phyloP scores from a whole-genome alignment of 2,888 invertebrate species.

The Agonum fuliginosum region DNA sequence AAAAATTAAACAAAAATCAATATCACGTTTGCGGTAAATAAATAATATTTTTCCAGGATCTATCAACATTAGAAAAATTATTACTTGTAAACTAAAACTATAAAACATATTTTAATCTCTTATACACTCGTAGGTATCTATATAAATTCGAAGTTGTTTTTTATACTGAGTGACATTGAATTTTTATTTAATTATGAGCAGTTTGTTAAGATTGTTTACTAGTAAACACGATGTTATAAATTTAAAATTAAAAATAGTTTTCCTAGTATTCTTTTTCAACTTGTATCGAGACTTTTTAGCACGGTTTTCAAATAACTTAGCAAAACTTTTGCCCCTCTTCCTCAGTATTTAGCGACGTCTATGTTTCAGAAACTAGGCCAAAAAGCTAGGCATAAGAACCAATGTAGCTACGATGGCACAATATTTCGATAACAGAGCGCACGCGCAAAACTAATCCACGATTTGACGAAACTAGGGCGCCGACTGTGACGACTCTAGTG shows the following conservation, averaged over 20 bases:
- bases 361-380: conserved; percentile 31
- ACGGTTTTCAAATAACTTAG: neutral
- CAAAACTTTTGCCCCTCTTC: neutral
- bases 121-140: too few relatives aligned
- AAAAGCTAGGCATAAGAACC: conserved; percentile 1
- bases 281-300: neutral
- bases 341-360: neutral
- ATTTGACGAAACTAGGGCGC: conserved; percentile 52
- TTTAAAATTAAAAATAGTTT: neutral
- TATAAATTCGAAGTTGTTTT: neutral
- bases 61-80: too few relatives aligned
- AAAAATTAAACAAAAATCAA: too few relatives aligned
- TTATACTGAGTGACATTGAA: neutral
- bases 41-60: too few relatives aligned
- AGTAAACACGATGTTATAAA: neutral
- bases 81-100: neutral
- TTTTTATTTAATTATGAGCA: neutral
- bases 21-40: too few relatives aligned
- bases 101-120: neutral
- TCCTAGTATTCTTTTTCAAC: neutral
- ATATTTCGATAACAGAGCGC: conserved; percentile 11
- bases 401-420: neutral
- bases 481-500: conserved; percentile 51
- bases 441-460: conserved; percentile 37
- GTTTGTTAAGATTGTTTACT: neutral